A percentile compares a stretch with the other conserved stretches of the same genome.
These are phyloP conservation scores for Macaca mulatta DNA, from an alignment of 2,113 vertebrate species.

Conservation along the genomic window DNA sequence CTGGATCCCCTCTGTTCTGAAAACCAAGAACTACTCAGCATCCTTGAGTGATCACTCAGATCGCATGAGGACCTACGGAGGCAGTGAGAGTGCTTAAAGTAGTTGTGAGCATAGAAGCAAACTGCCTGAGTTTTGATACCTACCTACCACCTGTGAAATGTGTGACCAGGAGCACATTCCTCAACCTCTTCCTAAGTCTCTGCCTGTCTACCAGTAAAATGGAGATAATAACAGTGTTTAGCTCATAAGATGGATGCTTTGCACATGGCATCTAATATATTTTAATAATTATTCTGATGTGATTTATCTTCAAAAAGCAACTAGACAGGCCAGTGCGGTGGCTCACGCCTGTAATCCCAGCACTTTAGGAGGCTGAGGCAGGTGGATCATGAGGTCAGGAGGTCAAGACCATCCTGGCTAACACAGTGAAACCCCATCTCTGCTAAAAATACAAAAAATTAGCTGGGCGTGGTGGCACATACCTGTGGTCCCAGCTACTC, in stretches of 20 bases:
- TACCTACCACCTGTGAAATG: not conserved
- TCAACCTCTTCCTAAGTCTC: not conserved
- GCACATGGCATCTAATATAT: not conserved
- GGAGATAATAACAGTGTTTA: not conserved
- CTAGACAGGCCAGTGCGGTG: not conserved
- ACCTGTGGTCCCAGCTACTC: no score
- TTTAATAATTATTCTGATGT: slow-evolving; percentile 34
- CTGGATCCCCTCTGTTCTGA: not conserved
- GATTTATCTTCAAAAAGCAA: not conserved
- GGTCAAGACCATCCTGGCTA: no score
- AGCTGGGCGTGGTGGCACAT: no score
- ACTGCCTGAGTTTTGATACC: not conserved
- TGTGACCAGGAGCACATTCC: not conserved
- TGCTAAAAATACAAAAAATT: no score
- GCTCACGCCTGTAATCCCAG: no score
- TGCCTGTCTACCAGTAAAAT: not conserved
- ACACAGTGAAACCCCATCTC: no score
- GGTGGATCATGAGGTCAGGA: no score
- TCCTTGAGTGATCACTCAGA: not conserved
- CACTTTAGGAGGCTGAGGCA: no score
- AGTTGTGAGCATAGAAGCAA: not conserved
- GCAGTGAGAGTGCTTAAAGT: not conserved
- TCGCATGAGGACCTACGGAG: not conserved
- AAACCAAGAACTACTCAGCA: not conserved
- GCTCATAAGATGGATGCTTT: not conserved